phyloP scores from a whole-genome alignment of 2,113 vertebrate genomes.

The Craseonycteris thonglongyai region DNA sequence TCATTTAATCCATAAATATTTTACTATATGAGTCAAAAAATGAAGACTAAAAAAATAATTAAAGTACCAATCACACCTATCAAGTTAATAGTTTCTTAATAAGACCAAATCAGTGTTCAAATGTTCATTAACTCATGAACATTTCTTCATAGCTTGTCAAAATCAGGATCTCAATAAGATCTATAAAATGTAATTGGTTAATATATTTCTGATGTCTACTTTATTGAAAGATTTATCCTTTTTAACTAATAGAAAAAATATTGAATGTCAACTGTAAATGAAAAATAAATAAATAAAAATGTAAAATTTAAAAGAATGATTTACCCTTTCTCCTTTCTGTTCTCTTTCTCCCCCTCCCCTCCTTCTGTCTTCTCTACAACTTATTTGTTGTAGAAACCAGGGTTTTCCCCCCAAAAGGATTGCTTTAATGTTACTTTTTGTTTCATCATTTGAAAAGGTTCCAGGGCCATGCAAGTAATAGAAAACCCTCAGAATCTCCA shows the following conservation, averaged over 20 bases:
- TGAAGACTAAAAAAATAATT: not conserved
- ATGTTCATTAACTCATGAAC: not conserved
- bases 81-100: constrained; percentile 3
- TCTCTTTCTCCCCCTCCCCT: not conserved
- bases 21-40: not conserved
- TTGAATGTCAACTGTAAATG: too few relatives aligned
- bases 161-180: not conserved
- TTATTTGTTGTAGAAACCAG: not conserved
- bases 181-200: not conserved
- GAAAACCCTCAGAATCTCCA: not conserved
- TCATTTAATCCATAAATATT: not conserved
- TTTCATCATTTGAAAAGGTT: not conserved
- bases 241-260: too few relatives aligned
- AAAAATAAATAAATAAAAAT: too few relatives aligned
- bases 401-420: not conserved
- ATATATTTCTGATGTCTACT: not conserved
- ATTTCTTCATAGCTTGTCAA: constrained; percentile 9
- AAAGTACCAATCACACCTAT: not conserved
- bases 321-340: not conserved
- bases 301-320: too few relatives aligned
- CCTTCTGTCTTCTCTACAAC: not conserved
- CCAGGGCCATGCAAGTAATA: not conserved
- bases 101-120: not conserved
- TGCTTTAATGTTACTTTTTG: not conserved
- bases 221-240: not conserved